A percentile compares a stretch with the other conserved stretches of the same genome.
Evolutionary conservation across 2,888 invertebrate species (phyloP).

Genomic region (Callyntrura guangdongensis): DNA sequence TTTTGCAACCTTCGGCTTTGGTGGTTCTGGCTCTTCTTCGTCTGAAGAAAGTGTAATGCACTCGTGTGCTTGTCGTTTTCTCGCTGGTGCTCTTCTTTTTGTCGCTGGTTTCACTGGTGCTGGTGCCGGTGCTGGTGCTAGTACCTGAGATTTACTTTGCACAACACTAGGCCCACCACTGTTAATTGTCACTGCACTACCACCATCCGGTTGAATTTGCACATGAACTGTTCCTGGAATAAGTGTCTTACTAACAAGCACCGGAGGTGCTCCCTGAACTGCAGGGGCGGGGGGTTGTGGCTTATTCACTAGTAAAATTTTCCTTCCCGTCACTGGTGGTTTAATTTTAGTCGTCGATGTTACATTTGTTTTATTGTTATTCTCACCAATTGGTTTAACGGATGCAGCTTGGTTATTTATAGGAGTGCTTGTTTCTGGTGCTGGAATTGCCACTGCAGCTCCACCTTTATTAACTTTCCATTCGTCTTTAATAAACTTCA

Average conservation of each 20-base stretch:
- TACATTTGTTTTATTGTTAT: neutral
- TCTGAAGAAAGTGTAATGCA: constrained; percentile 78
- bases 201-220: constrained; percentile 64
- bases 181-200: constrained; percentile 58
- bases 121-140: neutral
- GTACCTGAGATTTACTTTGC: neutral
- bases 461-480: constrained; percentile 41
- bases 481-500: constrained; percentile 61
- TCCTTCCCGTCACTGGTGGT: neutral
- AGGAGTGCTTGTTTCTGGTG: neutral
- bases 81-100: constrained; percentile 43
- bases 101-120: constrained; percentile 1
- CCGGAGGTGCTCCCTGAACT: neutral
- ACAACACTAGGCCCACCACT: constrained; percentile 4
- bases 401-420: neutral
- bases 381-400: neutral
- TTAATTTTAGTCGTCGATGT: neutral
- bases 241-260: neutral
- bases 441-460: constrained; percentile 18
- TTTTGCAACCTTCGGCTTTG: constrained; percentile 33
- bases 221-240: constrained; percentile 60
- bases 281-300: constrained; percentile 13
- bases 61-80: constrained; percentile 62
- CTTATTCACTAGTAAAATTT: constrained; percentile 68
- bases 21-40: constrained; percentile 77